Conservation (phyloP, 2,797 vertebrate species). For the Halcyon badia region DNA sequence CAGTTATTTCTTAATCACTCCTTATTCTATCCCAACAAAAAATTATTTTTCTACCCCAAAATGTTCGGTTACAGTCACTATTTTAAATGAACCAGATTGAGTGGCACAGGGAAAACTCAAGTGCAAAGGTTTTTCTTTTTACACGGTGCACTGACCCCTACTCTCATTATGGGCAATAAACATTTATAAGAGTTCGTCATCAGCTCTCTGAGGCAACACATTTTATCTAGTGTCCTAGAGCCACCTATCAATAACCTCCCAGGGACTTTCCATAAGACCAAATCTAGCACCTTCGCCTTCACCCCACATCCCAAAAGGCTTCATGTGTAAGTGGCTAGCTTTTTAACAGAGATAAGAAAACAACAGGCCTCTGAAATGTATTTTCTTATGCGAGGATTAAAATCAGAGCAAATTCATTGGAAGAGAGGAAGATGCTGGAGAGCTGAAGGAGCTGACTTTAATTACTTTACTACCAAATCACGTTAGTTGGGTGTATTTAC, state of each 20-base stretch:
- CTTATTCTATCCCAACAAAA: conserved; percentile 14
- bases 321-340: not conserved
- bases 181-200: conserved; percentile 32
- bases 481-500: not conserved
- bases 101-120: not conserved
- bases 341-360: not conserved
- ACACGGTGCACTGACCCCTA: not conserved
- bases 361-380: not conserved
- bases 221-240: conserved; percentile 36
- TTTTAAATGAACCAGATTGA: conserved; percentile 22
- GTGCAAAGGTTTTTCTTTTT: conserved; percentile 55
- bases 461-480: not conserved
- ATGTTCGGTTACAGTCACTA: conserved; percentile 15
- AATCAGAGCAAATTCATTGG: not conserved
- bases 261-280: not conserved
- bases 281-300: not conserved
- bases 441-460: not conserved
- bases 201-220: conserved; percentile 40
- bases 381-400: not conserved
- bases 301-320: not conserved
- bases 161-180: conserved; percentile 54
- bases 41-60: not conserved
- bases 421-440: not conserved
- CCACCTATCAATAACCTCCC: not conserved
- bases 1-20: conserved; percentile 1